Evolutionary conservation across 2,797 vertebrate species (phyloP).

Genomic region (Poecilia gillii): DNA sequence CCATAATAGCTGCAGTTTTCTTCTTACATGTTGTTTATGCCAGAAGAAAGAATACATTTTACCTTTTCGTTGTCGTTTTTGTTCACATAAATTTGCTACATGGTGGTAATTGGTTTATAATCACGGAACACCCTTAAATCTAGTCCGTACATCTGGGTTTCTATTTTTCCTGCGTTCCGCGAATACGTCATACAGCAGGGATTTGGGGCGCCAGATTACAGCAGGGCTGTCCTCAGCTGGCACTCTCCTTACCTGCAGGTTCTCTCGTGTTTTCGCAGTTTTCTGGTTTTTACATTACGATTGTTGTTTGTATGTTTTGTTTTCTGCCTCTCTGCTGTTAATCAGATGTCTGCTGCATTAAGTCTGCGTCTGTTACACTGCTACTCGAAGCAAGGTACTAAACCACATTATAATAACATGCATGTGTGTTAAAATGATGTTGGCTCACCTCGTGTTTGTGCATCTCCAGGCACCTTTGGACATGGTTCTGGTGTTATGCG

Average conservation of each 20-base stretch:
- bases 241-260: not conserved
- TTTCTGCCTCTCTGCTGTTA: not conserved
- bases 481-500: conserved; percentile 44
- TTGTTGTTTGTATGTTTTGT: not conserved
- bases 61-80: not conserved
- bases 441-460: not conserved
- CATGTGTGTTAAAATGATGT: not conserved
- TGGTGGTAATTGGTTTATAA: not conserved
- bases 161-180: not conserved
- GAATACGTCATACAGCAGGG: conserved; percentile 39
- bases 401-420: not conserved
- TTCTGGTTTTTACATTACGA: not conserved
- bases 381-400: conserved; percentile 66
- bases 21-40: not conserved
- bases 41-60: not conserved
- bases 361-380: conserved; percentile 64
- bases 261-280: not conserved
- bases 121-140: not conserved
- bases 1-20: not conserved
- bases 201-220: conserved; percentile 60
- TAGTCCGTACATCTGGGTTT: not conserved
- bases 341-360: conserved; percentile 65
- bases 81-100: not conserved
- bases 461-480: conserved; percentile 55
- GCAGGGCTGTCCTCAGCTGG: not conserved